Base-by-base conservation (phyloP, 2,113 vertebrate species). In the Poecilia latipinna region DNA sequence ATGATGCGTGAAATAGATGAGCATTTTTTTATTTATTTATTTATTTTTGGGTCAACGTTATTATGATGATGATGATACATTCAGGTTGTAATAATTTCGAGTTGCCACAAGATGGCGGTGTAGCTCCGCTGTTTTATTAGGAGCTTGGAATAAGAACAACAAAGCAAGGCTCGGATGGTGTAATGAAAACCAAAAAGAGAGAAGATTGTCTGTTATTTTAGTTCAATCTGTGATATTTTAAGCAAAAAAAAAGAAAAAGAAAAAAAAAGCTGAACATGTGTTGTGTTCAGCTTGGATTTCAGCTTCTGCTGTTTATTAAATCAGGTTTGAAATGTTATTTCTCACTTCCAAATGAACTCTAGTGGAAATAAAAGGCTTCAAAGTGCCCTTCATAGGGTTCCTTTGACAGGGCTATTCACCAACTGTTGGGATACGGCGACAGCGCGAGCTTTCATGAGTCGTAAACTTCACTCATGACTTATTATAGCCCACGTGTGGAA, bases 1-100 rank as follows among this genome's bases (percentile, higher is more conserved):
- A 90, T 89, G 87, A 82, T 82, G 87, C 83, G 68, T 91, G 86
- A 86, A 91, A 90, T 88, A 74, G 86, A 68, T n/a, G 19, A 61
- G 32, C 63, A 28, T 12, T 74, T 78, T 11, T 37, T 37, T 37
- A 37, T 37, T 37, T 37, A 37, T 37, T 37, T 33, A 33, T 33
- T 44, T 29, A 29, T 3, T 83, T 70, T 68, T 24, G 70, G 76
- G 74, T 48, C 33, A 35, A 63, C n/a, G 1, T 31, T 1, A 48
- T 48, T 48, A 12, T 39, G 3, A 1, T 0, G 4, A 35, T 35
- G 4, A 39, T 39, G 37, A 42, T 15, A 3, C 10, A 29, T 39
- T 60, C 3, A 13, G n/a, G 65, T n/a, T 51, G 90, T 61, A 31
- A 70, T 87, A 83, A 62, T 12, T 0, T 1, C 0, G 3, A 32